These are phyloP conservation scores for Tragulus kanchil DNA, from an alignment of 2,113 vertebrate genomes.

Conservation along the genomic window DNA sequence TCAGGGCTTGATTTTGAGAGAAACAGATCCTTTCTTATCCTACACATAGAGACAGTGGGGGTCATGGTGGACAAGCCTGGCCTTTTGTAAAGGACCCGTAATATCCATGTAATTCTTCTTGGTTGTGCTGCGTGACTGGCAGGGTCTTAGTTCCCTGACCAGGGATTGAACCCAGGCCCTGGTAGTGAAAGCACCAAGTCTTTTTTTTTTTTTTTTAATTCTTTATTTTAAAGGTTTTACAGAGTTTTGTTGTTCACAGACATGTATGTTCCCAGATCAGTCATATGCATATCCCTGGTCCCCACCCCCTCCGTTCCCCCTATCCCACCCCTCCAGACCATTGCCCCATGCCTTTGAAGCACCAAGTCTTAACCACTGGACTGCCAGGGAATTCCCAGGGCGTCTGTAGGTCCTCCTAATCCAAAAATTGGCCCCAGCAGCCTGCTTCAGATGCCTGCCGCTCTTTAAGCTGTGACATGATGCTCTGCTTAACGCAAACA, in stretches of 20 bases:
- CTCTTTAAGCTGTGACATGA: conserved; percentile 25
- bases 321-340: too few relatives aligned
- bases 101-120: background rate
- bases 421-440: background rate
- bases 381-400: background rate
- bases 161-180: background rate
- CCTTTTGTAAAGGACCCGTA: conserved; percentile 9
- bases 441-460: background rate
- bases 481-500: conserved; percentile 41
- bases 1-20: conserved; percentile 18
- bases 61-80: background rate
- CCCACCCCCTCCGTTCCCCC: too few relatives aligned
- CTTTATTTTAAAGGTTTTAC: too few relatives aligned
- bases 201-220: background rate
- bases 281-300: too few relatives aligned
- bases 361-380: background rate
- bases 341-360: background rate
- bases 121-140: background rate
- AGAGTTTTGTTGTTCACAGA: too few relatives aligned
- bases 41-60: background rate
- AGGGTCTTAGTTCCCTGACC: background rate
- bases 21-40: conserved; percentile 17
- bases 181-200: background rate
- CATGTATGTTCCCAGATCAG: too few relatives aligned
- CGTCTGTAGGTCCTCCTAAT: background rate